phyloP scores from a whole-genome alignment of 2,113 vertebrate genomes.

The Megaceryle torquata region DNA sequence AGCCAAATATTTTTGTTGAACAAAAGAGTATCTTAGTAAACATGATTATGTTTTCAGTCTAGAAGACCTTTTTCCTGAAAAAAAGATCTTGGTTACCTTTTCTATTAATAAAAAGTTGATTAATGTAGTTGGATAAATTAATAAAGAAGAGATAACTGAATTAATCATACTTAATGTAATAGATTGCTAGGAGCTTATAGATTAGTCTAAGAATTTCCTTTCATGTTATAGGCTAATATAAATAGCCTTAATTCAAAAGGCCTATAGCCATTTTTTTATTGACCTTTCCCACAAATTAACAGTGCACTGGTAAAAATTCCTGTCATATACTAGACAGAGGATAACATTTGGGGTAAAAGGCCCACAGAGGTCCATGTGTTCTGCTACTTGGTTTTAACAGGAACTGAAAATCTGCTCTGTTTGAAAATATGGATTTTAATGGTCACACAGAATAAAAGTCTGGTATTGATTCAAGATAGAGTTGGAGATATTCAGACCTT shows the following conservation, averaged over 20 bases:
- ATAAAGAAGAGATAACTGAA: conserved; percentile 21
- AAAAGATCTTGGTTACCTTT: not conserved
- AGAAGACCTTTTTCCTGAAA: not conserved
- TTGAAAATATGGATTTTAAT: not conserved
- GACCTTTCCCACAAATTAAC: not conserved
- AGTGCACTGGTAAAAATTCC: not conserved
- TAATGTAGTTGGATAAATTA: not conserved
- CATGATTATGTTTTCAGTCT: not conserved
- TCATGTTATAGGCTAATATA: not conserved
- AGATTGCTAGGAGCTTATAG: not conserved
- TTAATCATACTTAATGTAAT: not conserved
- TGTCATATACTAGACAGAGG: not conserved
- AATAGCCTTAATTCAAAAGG: not conserved
- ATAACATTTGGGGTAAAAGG: not conserved
- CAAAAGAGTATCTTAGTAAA: not conserved
- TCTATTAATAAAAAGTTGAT: conserved; percentile 14
- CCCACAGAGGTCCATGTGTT: not conserved
- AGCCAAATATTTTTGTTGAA: not conserved
- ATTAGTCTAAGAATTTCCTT: not conserved
- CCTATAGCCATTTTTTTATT: not conserved
- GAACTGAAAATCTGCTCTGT: not conserved
- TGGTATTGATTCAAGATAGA: not conserved
- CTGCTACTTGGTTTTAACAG: not conserved
- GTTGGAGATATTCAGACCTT: not conserved
- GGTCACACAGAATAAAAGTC: not conserved